Base-by-base conservation (phyloP, 2,797 vertebrate genomes). In the Podargus strigoides region DNA sequence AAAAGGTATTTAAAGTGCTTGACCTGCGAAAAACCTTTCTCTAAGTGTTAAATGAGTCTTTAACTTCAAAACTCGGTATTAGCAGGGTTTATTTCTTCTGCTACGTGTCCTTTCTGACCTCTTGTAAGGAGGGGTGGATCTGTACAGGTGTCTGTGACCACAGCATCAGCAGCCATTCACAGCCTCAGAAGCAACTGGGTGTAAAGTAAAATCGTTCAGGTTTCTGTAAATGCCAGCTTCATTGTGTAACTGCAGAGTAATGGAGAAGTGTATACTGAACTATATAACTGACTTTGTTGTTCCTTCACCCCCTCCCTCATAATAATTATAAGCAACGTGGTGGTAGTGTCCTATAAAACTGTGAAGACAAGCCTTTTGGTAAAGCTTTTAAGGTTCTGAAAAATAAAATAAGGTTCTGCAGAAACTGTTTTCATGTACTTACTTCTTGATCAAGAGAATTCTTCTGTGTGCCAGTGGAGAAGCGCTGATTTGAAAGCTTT, bases 231-330 rank as follows among this genome's bases (percentile, higher is more conserved):
- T 4, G 14, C 28, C 20, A 14, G 28, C 3, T 50, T 73, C 2
- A 0, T 13, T 56, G 20, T 76, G n/a, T 28, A 66, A 30, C 12
- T 46, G 18, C 36, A 37, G n/a, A 32, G 9, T 37, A 63, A 37
- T 15, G 49, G 34, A 41, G 46, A 62, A 84, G 12, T 24, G 50
- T 36, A 9, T 30, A 7, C 24, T 52, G 6, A 85, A 37, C 26
- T 24, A 1, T 17, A 4, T 28, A 34, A 55, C 49, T 56, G 10
- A 30, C 1, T 39, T 66, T 49, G 9, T 37, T 73, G 15, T 30
- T 81, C 42, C 16, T 9, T 34, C 42, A 44, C 7, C 42, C 5
- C 3, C 1, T 4, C 4, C 3, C 26, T 4, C 6, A 1, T 24
- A 17, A 12, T 27, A 75, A 4, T 12, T 67, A 1, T 52, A 55